These are phyloP conservation scores for Lycocorax pyrrhopterus DNA, from an alignment of 2,113 vertebrate genomes.

Conservation along the genomic window DNA sequence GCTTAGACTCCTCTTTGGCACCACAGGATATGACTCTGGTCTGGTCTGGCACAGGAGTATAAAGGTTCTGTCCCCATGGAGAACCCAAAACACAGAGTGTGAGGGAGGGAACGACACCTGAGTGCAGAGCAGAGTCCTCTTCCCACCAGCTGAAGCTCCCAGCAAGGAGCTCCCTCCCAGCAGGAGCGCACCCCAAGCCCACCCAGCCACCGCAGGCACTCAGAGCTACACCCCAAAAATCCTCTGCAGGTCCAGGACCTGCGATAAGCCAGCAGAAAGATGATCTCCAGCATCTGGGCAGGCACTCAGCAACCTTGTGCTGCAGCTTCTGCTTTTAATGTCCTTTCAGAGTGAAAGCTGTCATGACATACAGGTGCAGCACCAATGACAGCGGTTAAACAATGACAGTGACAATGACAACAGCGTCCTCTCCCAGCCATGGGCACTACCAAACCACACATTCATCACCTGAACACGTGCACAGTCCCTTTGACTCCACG, in stretches of 20 bases:
- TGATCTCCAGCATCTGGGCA: too few relatives aligned
- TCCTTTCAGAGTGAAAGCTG: background rate
- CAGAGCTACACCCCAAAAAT: background rate
- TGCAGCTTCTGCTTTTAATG: background rate
- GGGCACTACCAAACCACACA: too few relatives aligned
- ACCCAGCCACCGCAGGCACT: background rate
- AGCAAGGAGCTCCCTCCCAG: background rate
- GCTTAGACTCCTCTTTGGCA: background rate
- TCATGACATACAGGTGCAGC: background rate
- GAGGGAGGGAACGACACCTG: rapidly evolving
- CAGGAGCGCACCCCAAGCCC: background rate
- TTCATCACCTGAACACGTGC: background rate
- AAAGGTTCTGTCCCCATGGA: background rate
- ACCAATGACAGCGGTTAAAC: background rate
- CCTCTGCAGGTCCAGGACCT: background rate
- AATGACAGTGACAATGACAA: too few relatives aligned
- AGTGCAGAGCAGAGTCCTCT: background rate
- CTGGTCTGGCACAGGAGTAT: rapidly evolving
- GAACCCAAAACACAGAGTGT: background rate
- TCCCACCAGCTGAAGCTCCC: background rate
- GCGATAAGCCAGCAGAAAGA: rapidly evolving
- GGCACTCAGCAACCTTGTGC: background rate
- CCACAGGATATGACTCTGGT: background rate
- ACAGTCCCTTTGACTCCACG: background rate
- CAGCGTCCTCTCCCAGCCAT: background rate